These are phyloP conservation scores for Apocrypta bakeri DNA, from an alignment of 1,140 invertebrate species.

Conservation along the genomic window DNA sequence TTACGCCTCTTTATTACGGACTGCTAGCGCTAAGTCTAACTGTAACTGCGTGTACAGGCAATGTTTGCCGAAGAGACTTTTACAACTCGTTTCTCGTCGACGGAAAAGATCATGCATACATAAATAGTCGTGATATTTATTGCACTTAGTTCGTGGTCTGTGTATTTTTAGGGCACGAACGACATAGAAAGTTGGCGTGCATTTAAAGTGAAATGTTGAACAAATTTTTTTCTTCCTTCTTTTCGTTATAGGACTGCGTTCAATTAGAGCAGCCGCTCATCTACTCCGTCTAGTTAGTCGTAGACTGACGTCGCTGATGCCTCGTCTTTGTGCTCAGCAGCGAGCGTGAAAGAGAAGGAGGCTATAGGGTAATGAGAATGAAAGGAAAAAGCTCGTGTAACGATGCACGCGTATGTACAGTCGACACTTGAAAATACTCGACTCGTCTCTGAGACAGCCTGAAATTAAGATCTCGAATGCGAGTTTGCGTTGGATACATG, in stretches of 20 bases:
- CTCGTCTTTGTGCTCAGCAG: neutral
- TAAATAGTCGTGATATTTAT: neutral
- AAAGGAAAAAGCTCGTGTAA: neutral
- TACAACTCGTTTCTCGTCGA: neutral
- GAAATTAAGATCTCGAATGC: neutral
- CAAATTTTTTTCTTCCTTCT: no score
- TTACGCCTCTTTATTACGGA: constrained; percentile 17
- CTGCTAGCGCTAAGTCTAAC: constrained; percentile 4
- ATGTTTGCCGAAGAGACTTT: neutral
- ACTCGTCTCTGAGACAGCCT: neutral
- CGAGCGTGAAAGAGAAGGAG: neutral
- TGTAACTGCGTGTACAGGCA: neutral
- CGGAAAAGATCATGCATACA: neutral
- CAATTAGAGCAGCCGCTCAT: neutral
- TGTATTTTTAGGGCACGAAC: neutral
- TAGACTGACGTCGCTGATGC: neutral
- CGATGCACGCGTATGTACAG: neutral
- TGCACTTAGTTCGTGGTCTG: neutral
- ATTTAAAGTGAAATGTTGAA: neutral
- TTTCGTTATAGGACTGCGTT: no score
- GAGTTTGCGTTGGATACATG: neutral
- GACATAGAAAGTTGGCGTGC: neutral
- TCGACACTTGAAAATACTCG: neutral
- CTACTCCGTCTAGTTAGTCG: neutral
- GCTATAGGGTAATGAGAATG: neutral